Evolutionary conservation across 2,113 vertebrate genomes (phyloP).

Genomic region (Cyanoliseus patagonus): DNA sequence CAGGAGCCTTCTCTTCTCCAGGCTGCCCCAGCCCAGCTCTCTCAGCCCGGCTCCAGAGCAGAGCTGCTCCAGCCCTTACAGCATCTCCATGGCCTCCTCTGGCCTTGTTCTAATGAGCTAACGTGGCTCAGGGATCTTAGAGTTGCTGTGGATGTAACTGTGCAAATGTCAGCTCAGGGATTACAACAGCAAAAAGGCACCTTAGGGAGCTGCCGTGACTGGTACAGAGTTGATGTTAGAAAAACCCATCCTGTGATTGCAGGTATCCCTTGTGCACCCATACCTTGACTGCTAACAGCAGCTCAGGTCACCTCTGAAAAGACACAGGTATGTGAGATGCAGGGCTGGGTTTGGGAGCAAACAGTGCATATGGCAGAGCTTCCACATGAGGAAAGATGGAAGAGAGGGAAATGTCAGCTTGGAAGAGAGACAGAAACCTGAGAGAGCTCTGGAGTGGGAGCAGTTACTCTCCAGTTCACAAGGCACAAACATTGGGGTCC

Average conservation of each 20-base stretch:
- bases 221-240: not conserved
- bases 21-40: not conserved
- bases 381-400: not conserved
- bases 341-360: not conserved
- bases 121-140: not conserved
- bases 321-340: not conserved
- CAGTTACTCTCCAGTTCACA: not conserved
- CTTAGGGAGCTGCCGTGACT: not conserved
- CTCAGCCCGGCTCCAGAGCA: not conserved
- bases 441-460: not conserved
- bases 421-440: not conserved
- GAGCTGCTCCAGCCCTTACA: not conserved
- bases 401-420: not conserved
- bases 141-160: not conserved
- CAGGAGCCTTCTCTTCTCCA: no score
- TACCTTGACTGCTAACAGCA: fast-evolving
- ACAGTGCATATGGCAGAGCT: not conserved
- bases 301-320: not conserved
- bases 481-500: not conserved
- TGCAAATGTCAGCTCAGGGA: not conserved
- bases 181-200: not conserved
- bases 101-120: not conserved
- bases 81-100: not conserved
- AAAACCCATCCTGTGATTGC: not conserved
- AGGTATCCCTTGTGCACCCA: not conserved